Percentiles rank a stretch among this genome's conserved stretches.
phyloP scores from a whole-genome alignment of 2,797 vertebrate genomes.

The Brotula barbata region DNA sequence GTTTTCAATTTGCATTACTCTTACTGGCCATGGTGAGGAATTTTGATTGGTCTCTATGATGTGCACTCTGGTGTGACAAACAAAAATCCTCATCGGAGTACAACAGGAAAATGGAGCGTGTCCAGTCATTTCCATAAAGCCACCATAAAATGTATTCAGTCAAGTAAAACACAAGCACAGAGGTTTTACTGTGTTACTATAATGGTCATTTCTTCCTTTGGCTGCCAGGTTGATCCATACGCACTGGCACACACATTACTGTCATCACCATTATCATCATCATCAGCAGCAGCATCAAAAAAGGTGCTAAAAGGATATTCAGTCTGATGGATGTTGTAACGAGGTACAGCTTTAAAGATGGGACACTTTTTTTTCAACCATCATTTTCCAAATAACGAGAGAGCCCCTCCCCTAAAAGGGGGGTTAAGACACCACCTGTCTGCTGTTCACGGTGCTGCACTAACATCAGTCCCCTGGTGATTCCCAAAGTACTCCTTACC shows the following conservation, averaged over 20 bases:
- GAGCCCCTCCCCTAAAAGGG: no score
- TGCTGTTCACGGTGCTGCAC: not conserved
- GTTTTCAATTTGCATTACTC: slow-evolving; percentile 56
- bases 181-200: slow-evolving; percentile 42
- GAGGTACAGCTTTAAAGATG: not conserved
- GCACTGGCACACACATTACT: slow-evolving; percentile 8
- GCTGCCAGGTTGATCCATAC: slow-evolving; percentile 26
- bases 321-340: slow-evolving; percentile 31
- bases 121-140: slow-evolving; percentile 60
- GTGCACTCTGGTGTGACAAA: slow-evolving; percentile 48
- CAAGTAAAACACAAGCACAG: slow-evolving; percentile 59
- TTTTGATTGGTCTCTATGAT: slow-evolving; percentile 56
- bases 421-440: not conserved
- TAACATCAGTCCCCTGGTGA: not conserved
- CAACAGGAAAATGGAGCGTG: slow-evolving; percentile 53
- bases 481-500: no score
- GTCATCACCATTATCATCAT: not conserved
- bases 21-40: slow-evolving; percentile 37
- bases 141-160: slow-evolving; percentile 62
- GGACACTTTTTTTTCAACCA: slow-evolving; percentile 1
- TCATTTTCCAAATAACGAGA: not conserved
- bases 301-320: not conserved
- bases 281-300: slow-evolving; percentile 14
- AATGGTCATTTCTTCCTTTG: slow-evolving; percentile 49
- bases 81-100: slow-evolving; percentile 51